Evolutionary conservation across 2,113 vertebrate species (phyloP).

Genomic region (Ceyx melanurus): DNA sequence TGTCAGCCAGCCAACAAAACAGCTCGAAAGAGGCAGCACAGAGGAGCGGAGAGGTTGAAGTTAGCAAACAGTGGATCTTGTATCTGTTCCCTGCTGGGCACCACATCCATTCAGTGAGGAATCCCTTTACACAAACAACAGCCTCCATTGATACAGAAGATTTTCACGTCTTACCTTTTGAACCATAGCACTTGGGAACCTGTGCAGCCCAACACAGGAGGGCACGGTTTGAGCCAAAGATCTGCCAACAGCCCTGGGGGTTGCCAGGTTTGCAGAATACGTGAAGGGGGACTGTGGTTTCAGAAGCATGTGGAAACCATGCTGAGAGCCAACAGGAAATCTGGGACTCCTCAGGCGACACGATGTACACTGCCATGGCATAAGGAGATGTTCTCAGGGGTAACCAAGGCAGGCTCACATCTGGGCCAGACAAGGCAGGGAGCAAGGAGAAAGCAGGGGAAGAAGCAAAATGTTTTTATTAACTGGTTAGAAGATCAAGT

Average conservation of each 20-base stretch:
- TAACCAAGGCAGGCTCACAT: neutral
- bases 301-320: neutral
- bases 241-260: constrained; percentile 22
- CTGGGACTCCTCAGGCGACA: constrained; percentile 35
- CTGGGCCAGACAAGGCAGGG: neutral
- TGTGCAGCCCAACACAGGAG: neutral
- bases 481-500: neutral
- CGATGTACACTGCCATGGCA: neutral
- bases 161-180: constrained; percentile 17
- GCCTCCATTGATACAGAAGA: neutral
- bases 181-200: neutral
- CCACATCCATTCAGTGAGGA: neutral
- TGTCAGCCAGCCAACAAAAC: constrained; percentile 32
- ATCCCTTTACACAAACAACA: neutral
- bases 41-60: neutral
- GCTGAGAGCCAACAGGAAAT: constrained; percentile 30
- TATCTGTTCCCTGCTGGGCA: neutral
- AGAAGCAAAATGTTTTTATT: neutral
- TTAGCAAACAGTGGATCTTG: neutral
- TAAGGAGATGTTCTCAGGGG: neutral
- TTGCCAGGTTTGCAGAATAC: constrained; percentile 26
- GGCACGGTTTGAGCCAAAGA: constrained; percentile 30
- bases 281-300: neutral
- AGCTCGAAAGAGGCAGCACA: neutral
- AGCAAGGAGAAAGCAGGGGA: neutral